A percentile compares a stretch with the other conserved stretches of the same genome.
Conservation (phyloP, 2,797 vertebrate genomes). For the Yasuhikotakia modesta region DNA sequence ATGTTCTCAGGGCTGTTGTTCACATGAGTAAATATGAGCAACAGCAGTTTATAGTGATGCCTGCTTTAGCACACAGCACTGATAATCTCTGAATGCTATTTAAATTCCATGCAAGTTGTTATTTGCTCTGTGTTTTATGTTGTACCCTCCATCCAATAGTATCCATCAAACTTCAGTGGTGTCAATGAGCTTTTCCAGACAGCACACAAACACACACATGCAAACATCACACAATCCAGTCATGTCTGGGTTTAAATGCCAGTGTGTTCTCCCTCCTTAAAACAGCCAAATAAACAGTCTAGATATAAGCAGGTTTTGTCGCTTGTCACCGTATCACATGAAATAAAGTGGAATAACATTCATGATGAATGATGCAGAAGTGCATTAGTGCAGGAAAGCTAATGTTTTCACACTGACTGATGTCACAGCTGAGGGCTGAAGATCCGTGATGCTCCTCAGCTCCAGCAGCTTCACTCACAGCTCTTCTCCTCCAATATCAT, state of each 20-base stretch:
- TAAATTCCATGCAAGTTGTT: no score
- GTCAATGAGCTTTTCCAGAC: background rate
- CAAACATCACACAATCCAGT: conserved; percentile 4
- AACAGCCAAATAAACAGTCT: background rate
- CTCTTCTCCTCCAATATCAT: conserved; percentile 62
- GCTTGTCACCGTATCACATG: no score
- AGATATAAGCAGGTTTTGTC: conserved; percentile 39
- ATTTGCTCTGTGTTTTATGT: background rate
- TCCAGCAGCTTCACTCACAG: conserved; percentile 48
- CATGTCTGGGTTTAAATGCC: background rate
- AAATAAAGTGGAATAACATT: background rate
- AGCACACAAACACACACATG: background rate
- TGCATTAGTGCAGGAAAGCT: background rate
- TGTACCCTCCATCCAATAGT: background rate
- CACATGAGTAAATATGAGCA: no score
- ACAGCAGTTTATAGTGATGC: no score
- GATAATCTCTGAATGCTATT: no score
- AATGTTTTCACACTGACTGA: background rate
- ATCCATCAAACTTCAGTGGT: background rate
- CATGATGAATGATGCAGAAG: background rate
- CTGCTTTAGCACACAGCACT: no score
- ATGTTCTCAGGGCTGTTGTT: no score
- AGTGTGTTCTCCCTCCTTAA: background rate
- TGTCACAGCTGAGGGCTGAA: background rate
- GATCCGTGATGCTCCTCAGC: background rate